A percentile compares a stretch with the other conserved stretches of the same genome.
Evolutionary conservation across 2,888 invertebrate species (phyloP).

Genomic region (Sipha maydis): DNA sequence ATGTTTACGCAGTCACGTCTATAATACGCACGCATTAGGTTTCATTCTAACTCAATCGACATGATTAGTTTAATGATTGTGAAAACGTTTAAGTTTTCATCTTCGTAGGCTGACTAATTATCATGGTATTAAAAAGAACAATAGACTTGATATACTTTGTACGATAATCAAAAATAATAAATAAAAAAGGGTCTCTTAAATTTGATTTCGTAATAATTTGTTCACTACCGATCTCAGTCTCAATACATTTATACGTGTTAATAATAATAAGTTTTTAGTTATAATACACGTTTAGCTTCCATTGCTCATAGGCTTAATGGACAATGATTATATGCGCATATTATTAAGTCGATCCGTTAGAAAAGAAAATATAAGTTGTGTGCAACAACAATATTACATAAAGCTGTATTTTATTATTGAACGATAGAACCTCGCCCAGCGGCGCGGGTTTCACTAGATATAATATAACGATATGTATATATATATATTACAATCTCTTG

Average conservation of each 20-base stretch:
- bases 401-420: constrained; percentile 12
- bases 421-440: background rate
- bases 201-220: background rate
- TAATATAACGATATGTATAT: too few relatives aligned
- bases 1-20: too few relatives aligned
- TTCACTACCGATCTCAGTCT: constrained; percentile 1
- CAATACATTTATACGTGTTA: background rate
- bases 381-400: constrained; percentile 10
- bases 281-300: background rate
- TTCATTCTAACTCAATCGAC: background rate
- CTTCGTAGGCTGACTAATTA: background rate
- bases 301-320: background rate
- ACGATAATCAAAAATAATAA: background rate
- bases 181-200: background rate
- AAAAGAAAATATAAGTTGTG: constrained; percentile 31
- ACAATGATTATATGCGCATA: constrained; percentile 38
- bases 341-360: background rate
- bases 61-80: background rate
- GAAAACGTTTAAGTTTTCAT: background rate
- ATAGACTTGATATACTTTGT: background rate
- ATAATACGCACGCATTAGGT: background rate
- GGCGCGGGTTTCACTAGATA: constrained; percentile 5
- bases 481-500: constrained; percentile 1
- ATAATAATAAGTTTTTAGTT: background rate
- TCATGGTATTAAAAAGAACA: background rate